Evolutionary conservation across 1,140 invertebrate species (phyloP), one percentile per base, ranked within the genome.

Genomic region (Gonatopus flavifemur): DNA sequence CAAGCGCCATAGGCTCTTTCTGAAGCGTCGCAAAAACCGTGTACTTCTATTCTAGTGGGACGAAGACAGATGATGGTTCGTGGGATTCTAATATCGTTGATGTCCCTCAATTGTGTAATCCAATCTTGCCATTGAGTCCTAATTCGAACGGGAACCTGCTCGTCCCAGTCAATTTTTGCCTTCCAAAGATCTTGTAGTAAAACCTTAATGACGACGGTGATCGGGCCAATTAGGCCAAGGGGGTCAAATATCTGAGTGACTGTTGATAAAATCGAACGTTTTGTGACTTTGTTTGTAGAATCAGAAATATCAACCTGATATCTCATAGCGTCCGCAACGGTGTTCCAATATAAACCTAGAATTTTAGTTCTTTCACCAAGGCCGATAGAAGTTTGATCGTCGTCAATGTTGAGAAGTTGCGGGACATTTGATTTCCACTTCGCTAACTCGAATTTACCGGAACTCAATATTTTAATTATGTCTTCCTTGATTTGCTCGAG

Each of bases 171-270:
- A 16, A 10, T 12, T n/a, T 53, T 42, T 5, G 24, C 3, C 32
- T 43, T 22, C 51, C 44, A 48, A 13, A 53, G 30, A 1, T 42
- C 25, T 22, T 53, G 51, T 38, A 53, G 41, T 7, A 53, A 41
- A 10, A 48, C 5, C 36, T 53, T 48, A 3, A 39, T 24, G 3
- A 15, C 7, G 9, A 48, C 12, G 0, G 37, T 37, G 1, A 42
- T 2, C 4, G 51, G 39, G 4, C 44, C 45, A 4, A 48, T 1
- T 1, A 47, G 37, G 18, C 44, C 44, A 6, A 47, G 32, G 3
- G 66, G 64, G 55, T 69, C 64, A 51, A 59, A 67, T 4, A 66
- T 45, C 33, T 65, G 45, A 18, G 58, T 37, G 18, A 57, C 59
- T 9, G 38, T 16, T 16, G 67, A 68, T 30, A 68, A 44, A 52